Percentiles rank a stretch among this genome's conserved stretches.
These are phyloP conservation scores for Trichacis sp. DNA, from an alignment of 2,888 invertebrate species.

Conservation along the genomic window DNA sequence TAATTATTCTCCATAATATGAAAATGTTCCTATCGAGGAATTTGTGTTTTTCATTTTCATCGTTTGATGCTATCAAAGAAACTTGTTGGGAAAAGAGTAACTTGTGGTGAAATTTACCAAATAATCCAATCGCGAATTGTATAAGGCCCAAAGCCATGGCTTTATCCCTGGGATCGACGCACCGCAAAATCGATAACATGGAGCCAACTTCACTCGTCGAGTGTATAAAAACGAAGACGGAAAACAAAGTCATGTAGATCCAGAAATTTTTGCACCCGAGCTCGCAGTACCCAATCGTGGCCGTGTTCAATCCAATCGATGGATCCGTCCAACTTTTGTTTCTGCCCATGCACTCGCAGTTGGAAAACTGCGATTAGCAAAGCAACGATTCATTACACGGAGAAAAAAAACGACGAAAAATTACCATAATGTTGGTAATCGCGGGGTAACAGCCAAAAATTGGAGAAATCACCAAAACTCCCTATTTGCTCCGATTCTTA, in stretches of 20 bases:
- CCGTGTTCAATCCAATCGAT: conserved; percentile 68
- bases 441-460: too few relatives aligned
- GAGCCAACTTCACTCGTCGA: conserved; percentile 94
- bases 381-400: neutral
- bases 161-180: conserved; percentile 92
- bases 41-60: too few relatives aligned
- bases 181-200: conserved; percentile 89
- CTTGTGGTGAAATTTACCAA: conserved; percentile 75
- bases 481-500: too few relatives aligned
- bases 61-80: too few relatives aligned
- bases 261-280: conserved; percentile 84
- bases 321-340: conserved; percentile 47
- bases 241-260: conserved; percentile 85
- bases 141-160: conserved; percentile 95
- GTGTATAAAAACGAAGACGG: conserved; percentile 89
- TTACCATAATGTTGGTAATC: too few relatives aligned
- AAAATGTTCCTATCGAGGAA: too few relatives aligned
- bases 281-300: conserved; percentile 84
- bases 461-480: too few relatives aligned
- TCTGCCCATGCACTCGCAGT: conserved; percentile 70
- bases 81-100: too few relatives aligned
- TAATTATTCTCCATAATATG: too few relatives aligned
- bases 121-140: conserved; percentile 92
- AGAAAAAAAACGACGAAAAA: too few relatives aligned
- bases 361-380: conserved; percentile 66